Evolutionary conservation across 2,113 vertebrate genomes (phyloP).

Genomic region (Piaya cayana): DNA sequence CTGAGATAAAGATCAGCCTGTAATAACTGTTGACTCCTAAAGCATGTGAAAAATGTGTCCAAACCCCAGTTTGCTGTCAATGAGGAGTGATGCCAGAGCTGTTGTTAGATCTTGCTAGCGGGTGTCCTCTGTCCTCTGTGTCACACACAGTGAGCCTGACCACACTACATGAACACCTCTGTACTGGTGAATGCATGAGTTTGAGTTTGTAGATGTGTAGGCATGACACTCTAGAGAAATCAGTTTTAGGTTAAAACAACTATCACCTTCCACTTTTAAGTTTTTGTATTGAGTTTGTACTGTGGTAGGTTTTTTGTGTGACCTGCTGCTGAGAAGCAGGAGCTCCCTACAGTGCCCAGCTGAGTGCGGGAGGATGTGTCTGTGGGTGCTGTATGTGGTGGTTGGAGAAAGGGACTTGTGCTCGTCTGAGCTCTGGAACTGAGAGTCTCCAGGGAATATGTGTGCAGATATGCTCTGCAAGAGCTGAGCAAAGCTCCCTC

Average conservation of each 20-base stretch:
- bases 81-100: background rate
- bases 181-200: background rate
- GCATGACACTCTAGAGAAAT: background rate
- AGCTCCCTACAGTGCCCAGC: rapidly evolving
- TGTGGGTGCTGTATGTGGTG: background rate
- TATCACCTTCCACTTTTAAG: background rate
- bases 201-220: background rate
- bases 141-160: background rate
- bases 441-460: background rate
- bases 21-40: background rate
- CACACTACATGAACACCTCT: background rate
- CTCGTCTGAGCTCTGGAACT: background rate
- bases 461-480: background rate
- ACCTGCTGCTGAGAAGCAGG: background rate
- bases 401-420: background rate
- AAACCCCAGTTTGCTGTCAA: background rate
- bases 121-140: background rate
- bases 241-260: background rate
- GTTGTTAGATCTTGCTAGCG: background rate
- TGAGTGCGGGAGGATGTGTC: background rate
- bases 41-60: background rate
- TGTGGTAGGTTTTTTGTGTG: background rate
- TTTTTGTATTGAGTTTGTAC: background rate
- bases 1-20: conserved; percentile 25
- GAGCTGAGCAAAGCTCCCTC: background rate